Percentiles rank a stretch among this genome's conserved stretches.
phyloP scores from a whole-genome alignment of 92 coral and sea anemone genomes.

The Epizoanthus illoricatus region DNA sequence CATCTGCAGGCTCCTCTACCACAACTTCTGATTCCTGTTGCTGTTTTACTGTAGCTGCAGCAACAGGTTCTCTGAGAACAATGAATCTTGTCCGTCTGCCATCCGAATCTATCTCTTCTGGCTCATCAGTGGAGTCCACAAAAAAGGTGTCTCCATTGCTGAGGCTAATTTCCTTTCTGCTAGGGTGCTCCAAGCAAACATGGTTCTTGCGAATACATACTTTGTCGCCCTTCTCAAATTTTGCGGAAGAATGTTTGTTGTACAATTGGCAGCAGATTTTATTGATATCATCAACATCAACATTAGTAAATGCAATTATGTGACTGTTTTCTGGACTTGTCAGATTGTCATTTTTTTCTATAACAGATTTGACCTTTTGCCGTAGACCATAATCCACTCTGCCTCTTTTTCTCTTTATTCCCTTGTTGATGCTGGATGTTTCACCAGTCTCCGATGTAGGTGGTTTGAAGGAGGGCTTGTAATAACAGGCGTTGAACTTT shows the following conservation, averaged over 20 bases:
- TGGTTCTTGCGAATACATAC: constrained; percentile 46
- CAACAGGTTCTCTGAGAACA: no score
- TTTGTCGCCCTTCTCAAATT: constrained; percentile 47
- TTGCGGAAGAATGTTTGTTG: constrained; percentile 23
- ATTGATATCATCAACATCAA: constrained; percentile 42
- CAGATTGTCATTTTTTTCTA: constrained; percentile 11
- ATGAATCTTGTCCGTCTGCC: no score
- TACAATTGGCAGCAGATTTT: constrained; percentile 47
- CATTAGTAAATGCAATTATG: constrained; percentile 43
- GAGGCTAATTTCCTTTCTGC: constrained; percentile 29
- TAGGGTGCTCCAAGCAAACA: constrained; percentile 35
- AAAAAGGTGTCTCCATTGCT: constrained; percentile 56
- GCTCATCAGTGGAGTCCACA: not conserved
- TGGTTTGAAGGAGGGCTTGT: no score
- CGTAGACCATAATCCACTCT: constrained; percentile 34
- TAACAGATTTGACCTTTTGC: constrained; percentile 14
- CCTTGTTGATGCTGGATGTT: no score
- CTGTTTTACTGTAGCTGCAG: no score
- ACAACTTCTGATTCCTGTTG: no score
- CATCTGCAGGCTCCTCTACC: no score
- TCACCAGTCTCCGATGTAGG: no score
- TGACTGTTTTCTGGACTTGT: constrained; percentile 34
- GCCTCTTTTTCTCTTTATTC: constrained; percentile 5
- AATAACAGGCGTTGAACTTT: no score
- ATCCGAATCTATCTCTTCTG: constrained; percentile 14